Evolutionary conservation across 2,888 invertebrate species (phyloP).

Genomic region (Ectobius pallidus): DNA sequence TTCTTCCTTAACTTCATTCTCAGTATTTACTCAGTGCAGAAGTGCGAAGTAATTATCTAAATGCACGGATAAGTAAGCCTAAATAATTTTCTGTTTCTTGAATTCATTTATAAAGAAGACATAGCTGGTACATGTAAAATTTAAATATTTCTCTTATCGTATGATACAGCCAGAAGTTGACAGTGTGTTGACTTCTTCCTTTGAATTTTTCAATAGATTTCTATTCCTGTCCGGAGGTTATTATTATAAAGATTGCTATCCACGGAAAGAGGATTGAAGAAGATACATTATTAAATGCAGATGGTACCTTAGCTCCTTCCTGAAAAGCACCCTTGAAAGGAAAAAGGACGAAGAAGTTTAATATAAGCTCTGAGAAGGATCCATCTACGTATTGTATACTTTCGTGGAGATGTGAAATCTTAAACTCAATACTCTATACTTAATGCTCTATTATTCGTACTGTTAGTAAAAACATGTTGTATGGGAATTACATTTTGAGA

Average conservation of each 20-base stretch:
- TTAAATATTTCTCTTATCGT: not conserved
- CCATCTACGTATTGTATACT: no score
- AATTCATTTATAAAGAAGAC: not conserved
- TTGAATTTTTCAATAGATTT: not conserved
- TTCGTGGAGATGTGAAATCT: no score
- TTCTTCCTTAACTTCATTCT: no score
- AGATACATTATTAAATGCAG: conserved; percentile 4
- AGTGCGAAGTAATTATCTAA: no score
- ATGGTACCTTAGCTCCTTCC: not conserved
- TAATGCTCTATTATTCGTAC: no score
- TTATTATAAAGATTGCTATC: not conserved
- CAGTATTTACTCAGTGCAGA: no score
- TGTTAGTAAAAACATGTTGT: no score
- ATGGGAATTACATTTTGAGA: no score
- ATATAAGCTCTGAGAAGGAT: not conserved
- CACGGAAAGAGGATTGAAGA: not conserved
- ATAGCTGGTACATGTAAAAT: not conserved
- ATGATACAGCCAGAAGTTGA: not conserved
- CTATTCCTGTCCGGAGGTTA: not conserved
- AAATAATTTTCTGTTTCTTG: not conserved
- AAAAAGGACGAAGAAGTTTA: not conserved
- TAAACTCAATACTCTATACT: no score
- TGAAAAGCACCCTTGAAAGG: not conserved
- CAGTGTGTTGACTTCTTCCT: not conserved
- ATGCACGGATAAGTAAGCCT: no score